Base-by-base conservation (phyloP, 2,797 vertebrate species). In the Eulemur coronatus region DNA sequence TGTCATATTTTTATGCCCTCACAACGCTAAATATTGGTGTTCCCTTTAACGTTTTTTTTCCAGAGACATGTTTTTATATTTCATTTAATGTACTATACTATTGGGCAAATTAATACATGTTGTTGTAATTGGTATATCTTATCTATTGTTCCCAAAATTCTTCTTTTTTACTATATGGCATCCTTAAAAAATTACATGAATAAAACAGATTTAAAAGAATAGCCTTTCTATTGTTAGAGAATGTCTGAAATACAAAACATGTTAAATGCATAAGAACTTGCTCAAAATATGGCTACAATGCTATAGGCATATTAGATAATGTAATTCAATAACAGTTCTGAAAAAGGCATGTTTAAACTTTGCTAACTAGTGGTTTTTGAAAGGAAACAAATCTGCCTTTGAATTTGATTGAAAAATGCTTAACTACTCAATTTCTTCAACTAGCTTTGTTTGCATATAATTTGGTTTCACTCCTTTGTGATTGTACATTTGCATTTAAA, bases 401-500 rank as follows among this genome's bases (percentile, higher is more conserved):
- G 72, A 90, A 89, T 90, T 94, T 95, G 76, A 96, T 91, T 95
- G 92, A 96, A 97, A 96, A 96, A 97, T 91, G 76, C 79, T 93
- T 94, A 95, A 82, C 70, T 89, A 78, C 61, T 89, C 87, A 90
- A 86, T 93, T 96, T 95, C 93, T 94, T 97, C 92, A 85, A 85
- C 91, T 90, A 96, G 79, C 65, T 92, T 96, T 97, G 75, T 92
- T 96, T 97, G 84, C 30, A 33, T 90, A 81, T 92, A 94, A 96
- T 95, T 97, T 93, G 20, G 6, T 96, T 92, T 96, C 84, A 61
- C 43, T 59, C 43, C 57, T 89, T 95, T 96, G 72, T 94, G 86
- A 82, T 55, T 96, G 38, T 96, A 92, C 48, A 97, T 98, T 97
- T 97, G 94, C 97, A 98, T 98, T 97, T 97, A 96, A 97, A 97